Conservation (phyloP, 2,113 vertebrate genomes). For the Forbesichthys papilliferus region DNA sequence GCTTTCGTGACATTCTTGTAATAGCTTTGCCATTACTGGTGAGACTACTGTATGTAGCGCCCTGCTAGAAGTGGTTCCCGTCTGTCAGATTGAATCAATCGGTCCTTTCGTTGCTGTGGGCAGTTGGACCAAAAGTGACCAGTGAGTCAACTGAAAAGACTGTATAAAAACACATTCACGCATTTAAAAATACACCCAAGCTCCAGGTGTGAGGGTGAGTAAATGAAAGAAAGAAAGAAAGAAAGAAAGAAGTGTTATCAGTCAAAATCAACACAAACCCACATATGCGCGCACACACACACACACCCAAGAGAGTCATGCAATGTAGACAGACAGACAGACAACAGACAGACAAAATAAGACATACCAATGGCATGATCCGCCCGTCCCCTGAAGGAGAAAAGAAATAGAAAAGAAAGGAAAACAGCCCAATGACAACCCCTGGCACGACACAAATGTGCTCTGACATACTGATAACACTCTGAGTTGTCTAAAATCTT, state of each 20-base stretch:
- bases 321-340: conserved; percentile 26
- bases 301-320: neutral
- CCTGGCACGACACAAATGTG: conserved; percentile 56
- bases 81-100: conserved; percentile 71
- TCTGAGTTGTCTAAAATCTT: conserved; percentile 67
- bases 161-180: neutral
- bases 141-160: conserved; percentile 74
- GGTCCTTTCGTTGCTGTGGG: conserved; percentile 43
- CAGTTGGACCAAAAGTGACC: conserved; percentile 70
- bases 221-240: neutral
- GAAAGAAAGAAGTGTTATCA: neutral
- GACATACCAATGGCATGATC: conserved; percentile 27
- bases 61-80: conserved; percentile 53
- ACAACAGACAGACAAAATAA: conserved; percentile 39
- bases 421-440: conserved; percentile 36
- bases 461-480: conserved; percentile 65
- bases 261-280: neutral
- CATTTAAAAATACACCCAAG: conserved; percentile 16
- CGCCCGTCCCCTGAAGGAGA: conserved; percentile 8
- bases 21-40: conserved; percentile 37
- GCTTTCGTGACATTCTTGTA: conserved; percentile 26
- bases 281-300: neutral
- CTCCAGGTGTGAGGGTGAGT: too few relatives aligned
- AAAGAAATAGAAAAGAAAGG: neutral
- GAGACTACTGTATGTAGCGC: conserved; percentile 41